Evolutionary conservation across 2,888 invertebrate genomes (phyloP).

Genomic region (Onchidella celtica): DNA sequence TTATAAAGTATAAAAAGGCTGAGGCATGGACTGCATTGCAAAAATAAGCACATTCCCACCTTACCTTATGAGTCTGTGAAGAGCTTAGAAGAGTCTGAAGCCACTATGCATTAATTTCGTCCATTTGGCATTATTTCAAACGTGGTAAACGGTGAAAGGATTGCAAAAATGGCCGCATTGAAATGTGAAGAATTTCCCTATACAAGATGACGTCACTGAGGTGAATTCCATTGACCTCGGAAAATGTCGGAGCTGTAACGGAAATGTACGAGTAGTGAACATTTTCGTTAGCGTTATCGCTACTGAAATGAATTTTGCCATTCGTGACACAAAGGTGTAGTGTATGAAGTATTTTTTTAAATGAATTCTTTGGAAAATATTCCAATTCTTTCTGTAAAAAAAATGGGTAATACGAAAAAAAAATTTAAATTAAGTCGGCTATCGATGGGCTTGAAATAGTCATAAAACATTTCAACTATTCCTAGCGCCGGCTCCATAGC

Average conservation of each 20-base stretch:
- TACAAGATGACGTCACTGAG: constrained; percentile 9
- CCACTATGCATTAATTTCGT: neutral
- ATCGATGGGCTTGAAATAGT: too few relatives aligned
- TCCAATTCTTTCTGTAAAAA: too few relatives aligned
- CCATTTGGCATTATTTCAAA: neutral
- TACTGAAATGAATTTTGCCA: too few relatives aligned
- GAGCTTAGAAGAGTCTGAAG: neutral
- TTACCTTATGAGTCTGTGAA: neutral
- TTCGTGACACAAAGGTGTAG: too few relatives aligned
- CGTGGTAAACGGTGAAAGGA: neutral
- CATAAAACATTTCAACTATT: too few relatives aligned
- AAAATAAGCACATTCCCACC: neutral
- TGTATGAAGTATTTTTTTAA: too few relatives aligned
- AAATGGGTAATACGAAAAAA: too few relatives aligned
- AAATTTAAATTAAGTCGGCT: too few relatives aligned
- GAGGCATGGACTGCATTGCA: neutral
- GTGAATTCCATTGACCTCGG: constrained; percentile 14
- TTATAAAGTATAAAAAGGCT: neutral
- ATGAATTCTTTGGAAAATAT: too few relatives aligned
- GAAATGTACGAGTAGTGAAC: too few relatives aligned
- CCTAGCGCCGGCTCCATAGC: too few relatives aligned
- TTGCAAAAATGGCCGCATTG: constrained; percentile 5
- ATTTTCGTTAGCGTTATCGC: too few relatives aligned
- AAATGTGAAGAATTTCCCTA: constrained; percentile 13
- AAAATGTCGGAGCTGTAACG: neutral